phyloP scores from a whole-genome alignment of 2,797 vertebrate genomes.

The Sphenodon punctatus region DNA sequence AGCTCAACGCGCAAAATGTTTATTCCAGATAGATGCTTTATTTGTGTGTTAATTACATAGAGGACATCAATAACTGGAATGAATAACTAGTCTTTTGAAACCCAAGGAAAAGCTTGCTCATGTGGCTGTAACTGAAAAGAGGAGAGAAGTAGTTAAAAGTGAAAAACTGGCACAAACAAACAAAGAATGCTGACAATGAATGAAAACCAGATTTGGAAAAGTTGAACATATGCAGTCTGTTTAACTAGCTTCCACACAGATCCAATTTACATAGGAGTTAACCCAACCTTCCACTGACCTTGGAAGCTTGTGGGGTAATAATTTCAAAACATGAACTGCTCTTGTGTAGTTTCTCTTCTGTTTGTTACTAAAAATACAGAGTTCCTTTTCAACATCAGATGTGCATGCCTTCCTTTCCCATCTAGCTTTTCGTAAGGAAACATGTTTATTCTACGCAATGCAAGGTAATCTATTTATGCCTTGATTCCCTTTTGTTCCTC shows the following conservation, averaged over 20 bases:
- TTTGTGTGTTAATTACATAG: background rate
- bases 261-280: slow-evolving; percentile 41
- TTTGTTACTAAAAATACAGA: slow-evolving; percentile 49
- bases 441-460: background rate
- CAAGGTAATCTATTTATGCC: background rate
- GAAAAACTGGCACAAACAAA: slow-evolving; percentile 59
- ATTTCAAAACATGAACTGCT: slow-evolving; percentile 52
- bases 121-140: background rate
- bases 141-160: slow-evolving; percentile 46
- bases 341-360: slow-evolving; percentile 31
- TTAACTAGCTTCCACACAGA: slow-evolving; percentile 49
- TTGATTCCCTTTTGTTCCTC: slow-evolving; percentile 7
- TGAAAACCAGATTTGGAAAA: slow-evolving; percentile 62
- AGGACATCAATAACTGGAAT: slow-evolving; percentile 46
- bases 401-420: background rate
- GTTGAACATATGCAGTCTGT: slow-evolving; percentile 39
- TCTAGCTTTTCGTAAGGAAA: slow-evolving; percentile 21
- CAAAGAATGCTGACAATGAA: slow-evolving; percentile 52
- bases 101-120: background rate
- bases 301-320: slow-evolving; percentile 47
- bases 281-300: slow-evolving; percentile 57
- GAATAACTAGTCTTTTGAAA: slow-evolving; percentile 11
- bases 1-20: background rate
- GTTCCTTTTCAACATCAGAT: slow-evolving; percentile 10
- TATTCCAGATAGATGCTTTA: background rate